Base-by-base conservation (phyloP, 2,113 vertebrate genomes). In the Jaculus jaculus region DNA sequence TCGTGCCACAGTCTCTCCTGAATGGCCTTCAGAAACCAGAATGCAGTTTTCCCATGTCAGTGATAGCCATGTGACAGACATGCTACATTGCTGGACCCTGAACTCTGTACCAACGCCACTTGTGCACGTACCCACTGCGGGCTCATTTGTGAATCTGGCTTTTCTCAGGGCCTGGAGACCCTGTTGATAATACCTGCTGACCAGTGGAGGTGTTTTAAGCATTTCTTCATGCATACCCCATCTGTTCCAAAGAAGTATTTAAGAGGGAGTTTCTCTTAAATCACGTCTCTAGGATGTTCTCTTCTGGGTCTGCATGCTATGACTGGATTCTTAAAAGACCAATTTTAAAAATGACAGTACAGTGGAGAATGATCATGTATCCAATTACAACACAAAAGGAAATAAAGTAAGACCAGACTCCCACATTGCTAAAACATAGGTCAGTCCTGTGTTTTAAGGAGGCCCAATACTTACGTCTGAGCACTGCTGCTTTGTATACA, bases 191-290 rank as follows among this genome's bases (percentile, higher is more conserved):
- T 58, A 60, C 58, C 75, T 51, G 32, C 28, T 72, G 75, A 42
- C 68, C 54, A 34, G 30, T 84, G 79, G 65, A 84, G 93, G 18
- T 75, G 66, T 95, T 90, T 68, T 61, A 80, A 93, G 42, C 51
- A 72, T 87, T 79, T 94, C 32, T 51, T 90, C 82, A 23, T 26
- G 16, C 20, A 24, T 26, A 69, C 54, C 11, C 74, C 17, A 17
- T 32, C 66, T 91, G 28, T 83, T 81, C 65, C 87, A 39, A 23
- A 71, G 85, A 54, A 73, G 4, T 39, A 39, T 81, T 87, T 75
- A 63, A 80, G n/a, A 86, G 42, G 18, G 65, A 86, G 5, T 81
- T 92, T 74, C 87, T 94, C 13, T 28, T 75, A 58, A 17, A 13
- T 87, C 61, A 26, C 2, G 18, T 83, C 42, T 94, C 94, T 9